phyloP scores from a whole-genome alignment of 2,797 vertebrate genomes.

The Clarias laeviceps region DNA sequence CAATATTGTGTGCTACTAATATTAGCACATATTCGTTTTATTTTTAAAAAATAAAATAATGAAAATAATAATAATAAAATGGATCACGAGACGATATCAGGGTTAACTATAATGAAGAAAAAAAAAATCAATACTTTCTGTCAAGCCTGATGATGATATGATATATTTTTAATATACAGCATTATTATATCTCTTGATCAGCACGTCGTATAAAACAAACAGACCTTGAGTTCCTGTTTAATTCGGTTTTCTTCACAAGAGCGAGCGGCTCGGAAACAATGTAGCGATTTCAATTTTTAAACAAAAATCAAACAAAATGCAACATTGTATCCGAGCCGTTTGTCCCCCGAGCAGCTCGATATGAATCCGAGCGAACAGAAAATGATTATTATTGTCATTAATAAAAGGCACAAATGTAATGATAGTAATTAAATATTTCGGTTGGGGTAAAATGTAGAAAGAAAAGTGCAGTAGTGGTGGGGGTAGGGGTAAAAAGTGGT shows the following conservation, averaged over 20 bases:
- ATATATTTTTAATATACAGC: constrained; percentile 42
- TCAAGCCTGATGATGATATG: too few species aligned
- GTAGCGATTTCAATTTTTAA: background rate
- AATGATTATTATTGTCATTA: background rate
- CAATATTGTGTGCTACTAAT: background rate
- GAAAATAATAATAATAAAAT: background rate
- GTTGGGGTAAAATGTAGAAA: constrained; percentile 40
- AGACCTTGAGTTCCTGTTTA: constrained; percentile 27
- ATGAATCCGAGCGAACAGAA: background rate
- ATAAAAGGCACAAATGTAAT: background rate
- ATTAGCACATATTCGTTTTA: background rate
- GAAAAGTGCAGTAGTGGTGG: constrained; percentile 72
- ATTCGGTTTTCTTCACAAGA: background rate
- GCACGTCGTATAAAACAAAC: constrained; percentile 53
- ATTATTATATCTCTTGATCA: constrained; percentile 45
- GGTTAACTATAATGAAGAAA: too few species aligned
- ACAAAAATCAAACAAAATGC: too few species aligned
- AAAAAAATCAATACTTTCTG: background rate
- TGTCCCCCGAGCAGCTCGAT: background rate
- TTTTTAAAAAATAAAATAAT: background rate
- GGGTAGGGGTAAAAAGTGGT: constrained; percentile 74
- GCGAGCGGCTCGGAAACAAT: constrained; percentile 3
- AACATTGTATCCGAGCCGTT: too few species aligned
- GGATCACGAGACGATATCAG: background rate
- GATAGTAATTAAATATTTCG: constrained; percentile 20